These are phyloP conservation scores for Gallinago media DNA, from an alignment of 2,113 vertebrate genomes.

Conservation along the genomic window DNA sequence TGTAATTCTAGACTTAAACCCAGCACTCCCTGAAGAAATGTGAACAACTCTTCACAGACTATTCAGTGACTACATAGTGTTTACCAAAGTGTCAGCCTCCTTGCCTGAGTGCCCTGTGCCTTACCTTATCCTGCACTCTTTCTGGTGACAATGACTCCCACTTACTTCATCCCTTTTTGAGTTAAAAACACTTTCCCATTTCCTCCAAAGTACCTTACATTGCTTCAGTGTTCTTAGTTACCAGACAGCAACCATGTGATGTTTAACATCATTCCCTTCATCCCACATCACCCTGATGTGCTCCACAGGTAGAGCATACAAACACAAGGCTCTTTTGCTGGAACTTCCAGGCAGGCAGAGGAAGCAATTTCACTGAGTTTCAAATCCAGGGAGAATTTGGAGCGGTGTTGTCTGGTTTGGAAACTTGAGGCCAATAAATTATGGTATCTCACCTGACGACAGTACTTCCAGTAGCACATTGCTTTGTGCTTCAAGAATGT, in stretches of 20 bases:
- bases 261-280: background rate
- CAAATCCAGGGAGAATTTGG: background rate
- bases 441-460: background rate
- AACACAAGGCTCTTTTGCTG: background rate
- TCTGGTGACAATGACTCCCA: background rate
- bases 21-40: background rate
- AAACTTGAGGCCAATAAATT: background rate
- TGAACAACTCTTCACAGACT: background rate
- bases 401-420: background rate
- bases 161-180: background rate
- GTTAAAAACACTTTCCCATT: background rate
- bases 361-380: background rate
- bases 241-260: rapidly evolving
- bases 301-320: background rate
- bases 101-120: background rate
- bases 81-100: background rate
- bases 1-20: background rate
- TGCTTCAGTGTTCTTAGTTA: background rate
- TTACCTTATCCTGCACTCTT: background rate
- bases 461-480: background rate
- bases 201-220: background rate
- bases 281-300: background rate
- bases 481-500: background rate
- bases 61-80: background rate
- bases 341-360: background rate